Base-by-base conservation (phyloP, 1,140 invertebrate species). In the Eriosoma lanigerum region DNA sequence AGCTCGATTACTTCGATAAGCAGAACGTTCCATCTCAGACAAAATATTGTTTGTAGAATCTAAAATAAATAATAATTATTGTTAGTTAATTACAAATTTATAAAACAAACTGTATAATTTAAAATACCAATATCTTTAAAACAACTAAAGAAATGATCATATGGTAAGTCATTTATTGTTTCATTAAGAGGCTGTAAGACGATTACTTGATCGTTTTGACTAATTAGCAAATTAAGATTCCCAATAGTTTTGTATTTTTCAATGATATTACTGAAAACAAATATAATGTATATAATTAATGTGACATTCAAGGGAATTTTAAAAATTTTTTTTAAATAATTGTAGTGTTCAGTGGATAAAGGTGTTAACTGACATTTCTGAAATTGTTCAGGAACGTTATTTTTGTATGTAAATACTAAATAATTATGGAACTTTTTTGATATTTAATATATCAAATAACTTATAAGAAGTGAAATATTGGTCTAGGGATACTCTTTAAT, bases 181-280 rank as follows among this genome's bases (percentile, higher is more conserved):
- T 62, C 75, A 5, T 78, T 78, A 15, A 38, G 32, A 6, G 73
- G 32, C 21, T 76, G 73, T 29, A 78, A 78, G 12, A 78, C 24
- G 29, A 78, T 62, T 0, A 78, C 75, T 78, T 78, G 54, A 19
- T 78, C 75, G 1, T 78, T 78, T 78, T 60, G 75, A 60, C 75
- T 46, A 44, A 78, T 78, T n/a, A 78, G 13, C 15, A 78, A 26
- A 78, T 78, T 78, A 29, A 78, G 17, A 44, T 78, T 78, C 13
- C 75, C 75, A 78, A 78, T 78, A 26, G 32, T 62, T 60, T 78
- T 78, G 17, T 62, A 78, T 12, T 32, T 62, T 46, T 78, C 75
- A 62, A 78, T 60, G 4, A 78, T 21, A 78, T 78, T 60, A 1
- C 75, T 78, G 17, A 1, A 10, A 78, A 52, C 38, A 9, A 26